These are phyloP conservation scores for Plagiodera versicolora DNA, from an alignment of 2,888 invertebrate species.

Conservation along the genomic window DNA sequence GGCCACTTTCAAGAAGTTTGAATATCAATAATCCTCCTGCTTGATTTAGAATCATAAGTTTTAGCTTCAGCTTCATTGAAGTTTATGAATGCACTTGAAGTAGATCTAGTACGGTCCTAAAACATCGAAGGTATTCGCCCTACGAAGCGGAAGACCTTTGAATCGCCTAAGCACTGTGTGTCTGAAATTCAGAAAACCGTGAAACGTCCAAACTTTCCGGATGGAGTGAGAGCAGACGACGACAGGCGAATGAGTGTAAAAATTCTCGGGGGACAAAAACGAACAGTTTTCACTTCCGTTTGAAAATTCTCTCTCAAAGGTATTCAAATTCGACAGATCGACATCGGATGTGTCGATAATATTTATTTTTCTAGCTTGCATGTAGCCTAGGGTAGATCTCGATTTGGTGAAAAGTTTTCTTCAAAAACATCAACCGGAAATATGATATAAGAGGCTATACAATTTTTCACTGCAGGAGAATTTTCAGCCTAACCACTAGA, in stretches of 20 bases:
- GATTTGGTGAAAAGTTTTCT: too few relatives aligned
- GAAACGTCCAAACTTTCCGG: conserved; percentile 12
- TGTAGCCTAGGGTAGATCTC: too few relatives aligned
- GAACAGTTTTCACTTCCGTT: background rate
- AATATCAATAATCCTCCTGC: too few relatives aligned
- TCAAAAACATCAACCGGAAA: too few relatives aligned
- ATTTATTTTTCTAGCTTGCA: background rate
- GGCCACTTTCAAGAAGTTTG: too few relatives aligned
- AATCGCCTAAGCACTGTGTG: conserved; percentile 8
- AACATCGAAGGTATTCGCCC: background rate
- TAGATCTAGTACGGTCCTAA: background rate
- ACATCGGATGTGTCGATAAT: background rate
- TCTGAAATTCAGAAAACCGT: conserved; percentile 13
- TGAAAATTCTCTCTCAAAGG: background rate
- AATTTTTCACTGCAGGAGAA: too few relatives aligned
- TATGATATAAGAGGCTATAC: too few relatives aligned
- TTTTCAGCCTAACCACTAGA: too few relatives aligned
- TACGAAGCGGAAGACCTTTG: background rate
- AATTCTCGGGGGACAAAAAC: background rate
- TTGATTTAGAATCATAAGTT: too few relatives aligned
- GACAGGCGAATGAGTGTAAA: conserved; percentile 15
- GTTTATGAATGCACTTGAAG: too few relatives aligned
- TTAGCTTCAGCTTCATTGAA: too few relatives aligned
- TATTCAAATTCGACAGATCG: background rate
- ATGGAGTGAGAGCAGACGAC: conserved; percentile 9